Evolutionary conservation across 2,113 vertebrate genomes (phyloP).

Genomic region (Zosterops lateralis): DNA sequence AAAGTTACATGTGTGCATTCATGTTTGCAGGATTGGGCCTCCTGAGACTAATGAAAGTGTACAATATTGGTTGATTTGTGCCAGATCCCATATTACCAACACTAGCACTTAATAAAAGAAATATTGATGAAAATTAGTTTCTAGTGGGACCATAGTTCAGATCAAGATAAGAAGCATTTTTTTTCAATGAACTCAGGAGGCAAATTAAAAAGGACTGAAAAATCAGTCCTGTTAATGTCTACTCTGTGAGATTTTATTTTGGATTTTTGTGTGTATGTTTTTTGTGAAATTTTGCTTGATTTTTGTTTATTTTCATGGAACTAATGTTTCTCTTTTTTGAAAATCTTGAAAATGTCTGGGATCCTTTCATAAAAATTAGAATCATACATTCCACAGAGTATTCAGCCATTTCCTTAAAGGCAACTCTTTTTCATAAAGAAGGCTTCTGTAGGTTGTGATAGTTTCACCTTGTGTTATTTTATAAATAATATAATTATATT

Average conservation of each 20-base stretch:
- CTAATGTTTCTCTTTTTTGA: neutral
- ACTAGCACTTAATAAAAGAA: slow-evolving; percentile 37
- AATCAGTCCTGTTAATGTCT: neutral
- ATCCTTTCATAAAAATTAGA: slow-evolving; percentile 1
- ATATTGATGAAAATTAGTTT: slow-evolving; percentile 32
- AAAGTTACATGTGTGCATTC: neutral
- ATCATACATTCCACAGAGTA: neutral
- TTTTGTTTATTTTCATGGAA: neutral
- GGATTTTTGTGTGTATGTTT: neutral
- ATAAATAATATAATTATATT: neutral
- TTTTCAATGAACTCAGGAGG: neutral
- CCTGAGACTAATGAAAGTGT: neutral
- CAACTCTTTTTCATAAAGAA: neutral
- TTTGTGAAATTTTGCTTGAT: neutral
- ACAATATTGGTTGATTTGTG: neutral
- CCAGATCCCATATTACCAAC: neutral
- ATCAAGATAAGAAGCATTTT: neutral
- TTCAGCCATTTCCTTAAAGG: neutral
- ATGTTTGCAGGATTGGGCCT: neutral
- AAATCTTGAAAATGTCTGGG: neutral
- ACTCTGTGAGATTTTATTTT: neutral
- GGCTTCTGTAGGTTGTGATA: neutral
- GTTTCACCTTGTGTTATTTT: neutral
- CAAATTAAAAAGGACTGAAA: neutral
- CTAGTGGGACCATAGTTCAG: neutral